Evolutionary conservation across 2,797 vertebrate species (phyloP), one percentile per base, ranked within the genome.

Genomic region (Triplophysa bombifrons): DNA sequence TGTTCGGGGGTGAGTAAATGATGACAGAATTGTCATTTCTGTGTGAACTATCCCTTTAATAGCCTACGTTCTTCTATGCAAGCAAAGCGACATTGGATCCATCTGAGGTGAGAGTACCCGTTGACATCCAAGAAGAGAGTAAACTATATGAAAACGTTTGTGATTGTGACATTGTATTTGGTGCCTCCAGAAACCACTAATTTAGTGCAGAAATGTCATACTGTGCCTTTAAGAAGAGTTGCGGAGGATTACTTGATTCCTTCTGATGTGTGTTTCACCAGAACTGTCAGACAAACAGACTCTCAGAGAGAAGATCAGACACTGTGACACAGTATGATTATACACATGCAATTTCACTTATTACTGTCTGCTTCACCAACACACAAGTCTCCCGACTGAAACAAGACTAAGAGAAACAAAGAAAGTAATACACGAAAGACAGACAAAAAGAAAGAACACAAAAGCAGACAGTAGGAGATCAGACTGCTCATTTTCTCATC

Each of bases 291-390:
- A 41, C 41, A 11, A 41, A 41, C 41, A 41, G 41, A 41, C 10
- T 41, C 41, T 41, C 10, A 10, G 41, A 38, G 20, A 72, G 14
- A 44, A 71, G 34, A 38, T 34, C 30, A 60, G 58, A 73, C 14
- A 60, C 10, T 25, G 55, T 70, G 30, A 73, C 20, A 60, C 10
- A 22, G n/a, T 70, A 19, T 38, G 38, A 73, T 73, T 61, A 56
- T 44, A 72, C 2, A 9, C 51, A 82, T 82, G 73, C 80, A 80
- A 71, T 77, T 80, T 58, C 76, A 46, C 71, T 80, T 64, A 78
- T 78, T 85, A 73, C 71, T 67, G 55, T 74, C 55, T 34, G 74
- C 22, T 80, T 81, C 68, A 80, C 68, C 69, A 81, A 82, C 72
- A 82, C 65, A 80, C 22, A 65, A 53, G 34, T 41, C 41, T 11